Evolutionary conservation across 2,888 invertebrate genomes (phyloP).

Genomic region (Drosophila ustulata): DNA sequence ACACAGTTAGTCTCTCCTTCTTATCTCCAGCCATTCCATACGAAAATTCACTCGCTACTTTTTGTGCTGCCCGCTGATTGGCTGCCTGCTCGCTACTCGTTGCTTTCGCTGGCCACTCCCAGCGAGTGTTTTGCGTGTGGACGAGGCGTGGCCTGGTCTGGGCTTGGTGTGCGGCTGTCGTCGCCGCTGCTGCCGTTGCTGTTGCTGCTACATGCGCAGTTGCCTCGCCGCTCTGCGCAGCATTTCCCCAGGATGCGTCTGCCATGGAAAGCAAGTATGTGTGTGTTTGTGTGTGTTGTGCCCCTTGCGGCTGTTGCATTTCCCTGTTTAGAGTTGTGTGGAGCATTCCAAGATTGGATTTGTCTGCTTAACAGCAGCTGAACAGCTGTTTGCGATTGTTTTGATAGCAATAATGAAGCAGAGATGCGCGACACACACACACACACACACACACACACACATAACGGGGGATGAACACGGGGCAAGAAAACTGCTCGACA

Average conservation of each 20-base stretch:
- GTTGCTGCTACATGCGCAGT: slow-evolving; percentile 61
- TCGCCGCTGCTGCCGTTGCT: neutral
- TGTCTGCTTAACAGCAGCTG: slow-evolving; percentile 38
- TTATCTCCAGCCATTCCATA: slow-evolving; percentile 72
- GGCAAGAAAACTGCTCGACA: slow-evolving; percentile 6
- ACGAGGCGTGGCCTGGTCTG: slow-evolving; percentile 55
- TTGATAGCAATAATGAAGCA: slow-evolving; percentile 40
- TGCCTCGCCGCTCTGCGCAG: slow-evolving; percentile 55
- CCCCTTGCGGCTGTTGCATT: slow-evolving; percentile 72
- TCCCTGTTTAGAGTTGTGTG: slow-evolving; percentile 31
- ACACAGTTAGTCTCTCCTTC: slow-evolving; percentile 30
- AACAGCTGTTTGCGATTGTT: slow-evolving; percentile 70
- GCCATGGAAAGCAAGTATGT: slow-evolving; percentile 6
- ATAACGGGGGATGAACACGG: slow-evolving; percentile 2
- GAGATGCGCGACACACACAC: slow-evolving; percentile 5
- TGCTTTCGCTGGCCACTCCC: slow-evolving; percentile 52
- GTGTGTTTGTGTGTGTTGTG: slow-evolving; percentile 7
- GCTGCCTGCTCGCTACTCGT: slow-evolving; percentile 64
- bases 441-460: neutral
- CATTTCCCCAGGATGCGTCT: slow-evolving; percentile 68
- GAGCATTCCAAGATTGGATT: slow-evolving; percentile 43
- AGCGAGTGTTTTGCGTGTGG: slow-evolving; percentile 14
- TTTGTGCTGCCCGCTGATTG: slow-evolving; percentile 52
- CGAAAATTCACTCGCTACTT: slow-evolving; percentile 52
- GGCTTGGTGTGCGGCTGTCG: slow-evolving; percentile 7